These are phyloP conservation scores for Hoplodrina blanda DNA, from an alignment of 2,888 invertebrate genomes.

Conservation along the genomic window DNA sequence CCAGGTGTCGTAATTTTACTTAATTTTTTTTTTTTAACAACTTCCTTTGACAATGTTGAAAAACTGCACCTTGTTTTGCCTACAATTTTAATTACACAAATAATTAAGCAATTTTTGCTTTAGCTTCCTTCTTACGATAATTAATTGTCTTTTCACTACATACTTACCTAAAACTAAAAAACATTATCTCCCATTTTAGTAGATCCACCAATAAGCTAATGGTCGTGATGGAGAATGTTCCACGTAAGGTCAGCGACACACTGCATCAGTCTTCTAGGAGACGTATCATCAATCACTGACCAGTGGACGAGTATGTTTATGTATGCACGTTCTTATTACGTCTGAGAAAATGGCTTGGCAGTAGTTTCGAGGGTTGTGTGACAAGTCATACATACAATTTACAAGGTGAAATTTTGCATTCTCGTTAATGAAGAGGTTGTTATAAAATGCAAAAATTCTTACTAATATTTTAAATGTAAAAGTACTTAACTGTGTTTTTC, in stretches of 20 bases:
- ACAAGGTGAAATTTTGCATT: no score
- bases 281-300: conserved; percentile 72
- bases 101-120: no score
- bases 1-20: no score
- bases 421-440: no score
- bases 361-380: not conserved
- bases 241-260: conserved; percentile 66
- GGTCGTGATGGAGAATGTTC: conserved; percentile 67
- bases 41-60: no score
- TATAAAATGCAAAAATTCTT: no score
- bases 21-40: no score
- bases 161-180: not conserved
- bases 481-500: no score
- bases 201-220: conserved; percentile 69
- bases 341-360: conserved; percentile 24
- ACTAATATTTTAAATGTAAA: no score
- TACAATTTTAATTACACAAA: no score
- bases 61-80: no score
- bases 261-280: conserved; percentile 71
- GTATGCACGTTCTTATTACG: conserved; percentile 36
- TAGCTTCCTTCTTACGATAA: no score
- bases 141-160: not conserved
- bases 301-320: conserved; percentile 50
- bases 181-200: conserved; percentile 44
- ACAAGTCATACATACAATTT: not conserved